phyloP scores from a whole-genome alignment of 2,113 vertebrate species.

The Burhinus oedicnemus region DNA sequence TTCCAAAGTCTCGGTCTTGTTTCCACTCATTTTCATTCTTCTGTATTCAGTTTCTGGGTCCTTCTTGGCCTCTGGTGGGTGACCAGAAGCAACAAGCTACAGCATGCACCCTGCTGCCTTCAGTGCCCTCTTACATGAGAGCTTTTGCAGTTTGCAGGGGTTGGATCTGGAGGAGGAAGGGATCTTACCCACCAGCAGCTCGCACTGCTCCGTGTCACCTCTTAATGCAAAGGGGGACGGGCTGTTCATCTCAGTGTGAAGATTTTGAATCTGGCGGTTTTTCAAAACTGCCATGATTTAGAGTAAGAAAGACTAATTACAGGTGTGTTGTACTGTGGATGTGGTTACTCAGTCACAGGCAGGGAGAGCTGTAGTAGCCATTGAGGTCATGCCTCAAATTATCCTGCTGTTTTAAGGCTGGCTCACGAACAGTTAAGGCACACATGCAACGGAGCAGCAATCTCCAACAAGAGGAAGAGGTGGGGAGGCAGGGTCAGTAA shows the following conservation, averaged over 20 bases:
- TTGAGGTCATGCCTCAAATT: not conserved
- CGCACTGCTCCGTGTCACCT: not conserved
- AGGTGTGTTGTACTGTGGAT: not conserved
- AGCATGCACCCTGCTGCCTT: not conserved
- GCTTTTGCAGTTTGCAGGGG: not conserved
- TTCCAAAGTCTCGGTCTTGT: not conserved
- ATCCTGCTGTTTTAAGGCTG: not conserved
- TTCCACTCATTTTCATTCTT: not conserved
- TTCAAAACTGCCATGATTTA: not conserved
- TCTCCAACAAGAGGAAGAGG: not conserved
- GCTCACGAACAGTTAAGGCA: not conserved
- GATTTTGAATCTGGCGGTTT: not conserved
- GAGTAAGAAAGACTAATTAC: not conserved
- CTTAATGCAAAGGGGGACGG: rapidly evolving
- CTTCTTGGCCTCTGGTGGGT: not conserved
- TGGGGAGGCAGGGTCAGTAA: not conserved
- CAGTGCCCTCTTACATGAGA: not conserved
- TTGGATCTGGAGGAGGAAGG: not conserved
- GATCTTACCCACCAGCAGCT: not conserved
- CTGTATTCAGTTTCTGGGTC: not conserved
- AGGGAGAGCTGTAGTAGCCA: not conserved
- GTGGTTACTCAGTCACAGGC: not conserved
- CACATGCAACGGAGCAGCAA: not conserved
- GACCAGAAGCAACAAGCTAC: not conserved
- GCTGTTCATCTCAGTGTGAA: not conserved